These are phyloP conservation scores for Setophaga petechia DNA, from an alignment of 2,113 vertebrate genomes.

Conservation along the genomic window DNA sequence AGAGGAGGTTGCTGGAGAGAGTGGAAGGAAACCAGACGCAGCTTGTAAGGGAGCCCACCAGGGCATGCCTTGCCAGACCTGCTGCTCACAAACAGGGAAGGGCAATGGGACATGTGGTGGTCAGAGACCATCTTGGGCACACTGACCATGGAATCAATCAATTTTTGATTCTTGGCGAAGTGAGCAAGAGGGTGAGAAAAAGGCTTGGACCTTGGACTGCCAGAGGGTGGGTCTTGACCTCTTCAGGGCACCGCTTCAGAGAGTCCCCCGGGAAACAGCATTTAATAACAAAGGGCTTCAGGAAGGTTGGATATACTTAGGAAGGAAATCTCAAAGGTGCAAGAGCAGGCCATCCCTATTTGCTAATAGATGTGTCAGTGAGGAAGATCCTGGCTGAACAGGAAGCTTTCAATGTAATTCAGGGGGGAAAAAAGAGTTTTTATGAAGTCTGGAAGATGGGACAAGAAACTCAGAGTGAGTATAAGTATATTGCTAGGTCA, in stretches of 20 bases:
- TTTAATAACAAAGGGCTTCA: neutral
- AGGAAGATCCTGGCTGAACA: neutral
- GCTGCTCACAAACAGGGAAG: neutral
- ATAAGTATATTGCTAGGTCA: neutral
- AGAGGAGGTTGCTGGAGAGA: neutral
- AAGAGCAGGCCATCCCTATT: neutral
- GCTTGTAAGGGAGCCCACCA: neutral
- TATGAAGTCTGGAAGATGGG: neutral
- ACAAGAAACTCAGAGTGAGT: neutral
- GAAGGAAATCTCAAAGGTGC: neutral
- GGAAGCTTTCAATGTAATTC: neutral
- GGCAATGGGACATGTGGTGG: neutral
- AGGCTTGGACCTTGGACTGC: neutral
- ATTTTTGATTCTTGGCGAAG: neutral
- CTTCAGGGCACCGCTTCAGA: neutral
- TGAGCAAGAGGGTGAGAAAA: neutral
- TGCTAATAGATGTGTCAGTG: neutral
- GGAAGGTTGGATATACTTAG: neutral
- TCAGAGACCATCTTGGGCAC: neutral
- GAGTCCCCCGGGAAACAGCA: neutral
- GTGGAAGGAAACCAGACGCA: neutral
- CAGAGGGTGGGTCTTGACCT: too few relatives aligned
- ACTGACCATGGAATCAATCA: neutral
- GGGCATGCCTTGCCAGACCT: neutral
- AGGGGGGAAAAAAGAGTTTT: neutral